Conservation (phyloP, 1,140 invertebrate genomes). For the Drosophila takahashii region DNA sequence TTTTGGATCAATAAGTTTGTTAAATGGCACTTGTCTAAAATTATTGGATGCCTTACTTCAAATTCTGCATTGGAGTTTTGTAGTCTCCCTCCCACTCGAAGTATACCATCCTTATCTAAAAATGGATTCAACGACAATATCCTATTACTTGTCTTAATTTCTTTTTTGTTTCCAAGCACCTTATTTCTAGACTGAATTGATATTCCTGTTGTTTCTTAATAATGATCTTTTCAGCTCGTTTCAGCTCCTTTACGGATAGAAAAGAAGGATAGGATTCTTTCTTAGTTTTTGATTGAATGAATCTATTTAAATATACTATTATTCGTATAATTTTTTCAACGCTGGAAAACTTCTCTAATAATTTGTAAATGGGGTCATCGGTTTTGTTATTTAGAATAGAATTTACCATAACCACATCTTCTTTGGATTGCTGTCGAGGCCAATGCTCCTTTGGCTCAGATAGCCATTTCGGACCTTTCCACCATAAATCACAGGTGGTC, state of each 20-base stretch:
- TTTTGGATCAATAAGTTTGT: too few species aligned
- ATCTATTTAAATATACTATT: slow-evolving; percentile 3
- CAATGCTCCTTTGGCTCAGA: neutral
- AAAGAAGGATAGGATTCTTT: neutral
- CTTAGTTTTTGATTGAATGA: neutral
- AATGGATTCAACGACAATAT: slow-evolving; percentile 9
- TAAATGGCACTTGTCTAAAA: too few species aligned
- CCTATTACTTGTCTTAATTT: slow-evolving; percentile 8
- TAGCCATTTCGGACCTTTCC: slow-evolving; percentile 12
- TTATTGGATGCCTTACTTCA: too few species aligned
- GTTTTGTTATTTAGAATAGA: neutral
- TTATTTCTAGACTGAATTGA: neutral
- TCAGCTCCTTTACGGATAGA: slow-evolving; percentile 2
- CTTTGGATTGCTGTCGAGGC: neutral
- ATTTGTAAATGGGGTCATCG: slow-evolving; percentile 3
- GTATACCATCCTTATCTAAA: slow-evolving; percentile 1
- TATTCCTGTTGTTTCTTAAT: slow-evolving; percentile 8
- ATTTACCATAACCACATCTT: neutral
- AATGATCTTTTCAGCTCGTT: neutral
- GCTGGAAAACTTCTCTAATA: slow-evolving; percentile 2
- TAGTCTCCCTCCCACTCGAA: slow-evolving; percentile 4
- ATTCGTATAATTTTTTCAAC: neutral
- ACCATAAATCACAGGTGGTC: neutral
- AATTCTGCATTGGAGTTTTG: slow-evolving; percentile 8
- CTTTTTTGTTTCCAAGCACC: slow-evolving; percentile 3